Base-by-base conservation (phyloP, 2,888 invertebrate species). In the Agonopterix heracliana region DNA sequence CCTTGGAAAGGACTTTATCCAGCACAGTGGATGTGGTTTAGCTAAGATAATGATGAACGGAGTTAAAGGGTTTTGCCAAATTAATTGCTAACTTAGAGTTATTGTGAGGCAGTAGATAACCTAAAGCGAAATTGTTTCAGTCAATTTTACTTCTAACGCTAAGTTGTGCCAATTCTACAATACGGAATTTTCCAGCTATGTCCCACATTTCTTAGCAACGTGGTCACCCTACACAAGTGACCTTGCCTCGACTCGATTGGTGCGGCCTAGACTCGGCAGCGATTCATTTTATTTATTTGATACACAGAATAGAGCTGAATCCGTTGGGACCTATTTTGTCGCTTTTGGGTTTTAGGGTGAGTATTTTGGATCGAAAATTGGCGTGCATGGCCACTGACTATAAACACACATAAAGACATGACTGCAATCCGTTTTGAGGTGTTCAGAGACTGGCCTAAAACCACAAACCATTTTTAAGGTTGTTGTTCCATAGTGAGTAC, bases 261-360 rank as follows among this genome's bases (percentile, higher is more conserved):
- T 64, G 65, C 63, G 71, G 74, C 78, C 76, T 77, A 78, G 26
- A 26, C 26, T 26, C 26, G 26, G 74, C 58, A 46, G 51, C 61
- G 61, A 60, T 59, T 60, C 61, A 60, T 63, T 64, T 55, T 55
- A 63, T 66, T 61, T 65, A 64, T 68, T 66, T 63, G 71, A 69
- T 62, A 66, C 60, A 54, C 57, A 56, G 50, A 50, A 38, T 11
- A n/a, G n/a, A n/a, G 12, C 42, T 3, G 42, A 13, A 0, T 9
- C 42, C 2, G 42, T 42, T 42, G 13, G 42, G 9, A 38, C 10
- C n/a, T 10, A 9, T 26, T 26, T 26, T 26, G 26, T 26, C 7
- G 5, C 26, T 26, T 1, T 26, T 26, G 26, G 26, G 5, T 26
- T 26, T 5, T 26, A 26, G 5, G 26, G 7, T 26, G 26, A 26